These are phyloP conservation scores for Panthera leo DNA, from an alignment of 2,113 vertebrate species.

Conservation along the genomic window DNA sequence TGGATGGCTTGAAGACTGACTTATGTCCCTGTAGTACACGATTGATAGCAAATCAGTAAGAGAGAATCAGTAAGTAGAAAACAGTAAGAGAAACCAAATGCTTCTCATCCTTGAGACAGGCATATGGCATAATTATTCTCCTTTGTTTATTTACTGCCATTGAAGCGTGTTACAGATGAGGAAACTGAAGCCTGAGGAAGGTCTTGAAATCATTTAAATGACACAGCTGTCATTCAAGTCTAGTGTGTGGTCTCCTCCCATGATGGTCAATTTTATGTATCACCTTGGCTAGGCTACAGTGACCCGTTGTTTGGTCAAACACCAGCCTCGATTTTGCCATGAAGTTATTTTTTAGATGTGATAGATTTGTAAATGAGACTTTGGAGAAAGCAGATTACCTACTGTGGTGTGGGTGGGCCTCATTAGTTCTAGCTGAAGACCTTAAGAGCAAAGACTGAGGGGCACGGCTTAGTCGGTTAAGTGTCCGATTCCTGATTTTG, in stretches of 20 bases:
- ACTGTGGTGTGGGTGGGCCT: neutral
- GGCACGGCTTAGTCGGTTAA: too few species aligned
- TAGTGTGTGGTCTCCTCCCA: neutral
- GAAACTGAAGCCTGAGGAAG: neutral
- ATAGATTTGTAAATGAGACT: neutral
- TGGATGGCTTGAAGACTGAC: neutral
- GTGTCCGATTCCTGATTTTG: too few species aligned
- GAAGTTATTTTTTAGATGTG: neutral
- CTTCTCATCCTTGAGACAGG: neutral
- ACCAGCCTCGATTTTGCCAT: neutral
- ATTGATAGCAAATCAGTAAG: neutral
- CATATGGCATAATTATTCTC: neutral
- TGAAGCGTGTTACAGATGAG: neutral
- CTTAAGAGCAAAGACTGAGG: neutral
- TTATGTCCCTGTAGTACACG: neutral
- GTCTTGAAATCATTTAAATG: neutral
- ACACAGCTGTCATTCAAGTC: neutral
- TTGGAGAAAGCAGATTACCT: neutral
- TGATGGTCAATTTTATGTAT: rapidly evolving
- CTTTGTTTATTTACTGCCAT: neutral
- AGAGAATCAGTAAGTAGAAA: neutral
- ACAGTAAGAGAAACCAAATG: neutral
- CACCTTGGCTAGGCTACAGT: too few species aligned
- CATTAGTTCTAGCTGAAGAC: neutral
- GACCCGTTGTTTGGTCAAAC: neutral